Percentiles rank a stretch among this genome's conserved stretches.
phyloP scores from a whole-genome alignment of 2,113 vertebrate genomes.

The Rattus rattus region DNA sequence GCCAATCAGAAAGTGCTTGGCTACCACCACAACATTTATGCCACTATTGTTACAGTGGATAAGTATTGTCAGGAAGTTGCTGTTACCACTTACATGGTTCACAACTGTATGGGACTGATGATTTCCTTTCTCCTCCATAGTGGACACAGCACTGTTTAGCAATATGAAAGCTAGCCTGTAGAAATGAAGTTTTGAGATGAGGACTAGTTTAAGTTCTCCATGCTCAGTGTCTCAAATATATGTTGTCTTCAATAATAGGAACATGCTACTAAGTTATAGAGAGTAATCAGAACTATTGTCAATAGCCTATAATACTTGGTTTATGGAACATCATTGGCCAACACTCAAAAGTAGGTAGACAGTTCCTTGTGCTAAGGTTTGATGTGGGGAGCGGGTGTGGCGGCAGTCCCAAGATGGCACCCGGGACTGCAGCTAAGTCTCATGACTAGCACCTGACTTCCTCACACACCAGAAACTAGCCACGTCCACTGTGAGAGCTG shows the following conservation, averaged over 20 bases:
- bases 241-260: neutral
- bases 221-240: neutral
- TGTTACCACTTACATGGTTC: neutral
- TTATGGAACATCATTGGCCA: neutral
- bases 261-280: neutral
- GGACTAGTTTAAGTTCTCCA: neutral
- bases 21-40: neutral
- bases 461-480: too few relatives aligned
- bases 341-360: neutral
- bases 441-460: too few relatives aligned
- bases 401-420: too few relatives aligned
- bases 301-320: neutral
- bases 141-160: neutral
- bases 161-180: neutral
- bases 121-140: neutral
- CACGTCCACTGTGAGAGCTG: too few relatives aligned
- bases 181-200: neutral
- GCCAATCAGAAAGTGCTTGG: neutral
- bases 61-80: neutral
- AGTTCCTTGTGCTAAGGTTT: neutral
- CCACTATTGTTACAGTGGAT: neutral
- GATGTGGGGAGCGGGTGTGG: too few relatives aligned
- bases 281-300: neutral
- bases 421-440: too few relatives aligned
- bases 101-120: neutral